Evolutionary conservation across 2,113 vertebrate species (phyloP), one percentile per base, ranked within the genome.

Genomic region (Alces alces): DNA sequence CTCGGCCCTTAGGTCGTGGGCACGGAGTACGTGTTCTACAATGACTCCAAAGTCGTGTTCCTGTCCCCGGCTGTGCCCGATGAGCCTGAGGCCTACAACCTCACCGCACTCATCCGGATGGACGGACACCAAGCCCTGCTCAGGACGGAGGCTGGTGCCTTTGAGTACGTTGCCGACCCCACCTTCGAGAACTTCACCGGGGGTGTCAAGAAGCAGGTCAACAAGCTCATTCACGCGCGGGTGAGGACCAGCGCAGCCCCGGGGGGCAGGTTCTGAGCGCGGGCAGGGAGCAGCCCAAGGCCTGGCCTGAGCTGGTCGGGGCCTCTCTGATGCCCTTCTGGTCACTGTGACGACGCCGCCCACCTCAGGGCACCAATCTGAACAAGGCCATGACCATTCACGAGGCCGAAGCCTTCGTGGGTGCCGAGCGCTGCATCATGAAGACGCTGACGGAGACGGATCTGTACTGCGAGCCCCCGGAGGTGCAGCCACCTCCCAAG

Each of bases 381-480:
- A 98, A 99, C 98, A 99, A 99, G 98, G 99, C 99, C 2, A 99
- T 99, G 99, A 99, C 99, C 0, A 99, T 99, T 57, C 98, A 98
- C 0, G 99, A 99, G 98, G 99, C 99, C 0, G 98, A 99, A 97
- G 99, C 99, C 9, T 99, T 99, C 55, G 99, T 99, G 50, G 99
- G 99, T 0, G 99, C 99, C 0, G 99, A 99, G 17, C 98, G 96
- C 11, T 99, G 99, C 94, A 83, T 98, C 54, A 99, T 99, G 78
- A 99, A 99, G 98, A 99, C 99, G 0, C 99, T 99, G 3, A 99
- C 99, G 0, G 99, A 99, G 61, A 99, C 99, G 0, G 99, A 99
- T 92, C 97, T 99, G 58, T 99, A 99, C 95, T 99, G 99, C 47
- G 99, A 99, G 25, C 99, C 99, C 7, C 99, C 99, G 0, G 98